These are phyloP conservation scores for Heterotilapia buettikoferi DNA, from an alignment of 2,113 vertebrate genomes.

Conservation along the genomic window DNA sequence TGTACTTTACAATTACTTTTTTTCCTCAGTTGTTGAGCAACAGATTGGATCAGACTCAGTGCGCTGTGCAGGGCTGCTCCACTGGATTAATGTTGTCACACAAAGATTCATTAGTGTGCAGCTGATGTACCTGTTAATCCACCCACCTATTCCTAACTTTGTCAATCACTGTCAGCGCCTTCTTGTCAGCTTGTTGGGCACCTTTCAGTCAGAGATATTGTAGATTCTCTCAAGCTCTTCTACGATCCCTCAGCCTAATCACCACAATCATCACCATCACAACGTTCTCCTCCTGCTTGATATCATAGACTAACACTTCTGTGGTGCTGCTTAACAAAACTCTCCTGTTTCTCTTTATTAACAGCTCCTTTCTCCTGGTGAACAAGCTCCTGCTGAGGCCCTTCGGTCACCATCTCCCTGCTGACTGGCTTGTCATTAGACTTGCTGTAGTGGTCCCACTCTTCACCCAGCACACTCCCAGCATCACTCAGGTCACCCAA, in stretches of 20 bases:
- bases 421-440: neutral
- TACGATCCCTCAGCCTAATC: neutral
- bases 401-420: neutral
- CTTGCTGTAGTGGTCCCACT: slow-evolving; percentile 22
- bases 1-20: neutral
- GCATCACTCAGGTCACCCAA: slow-evolving; percentile 70
- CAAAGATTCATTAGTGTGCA: slow-evolving; percentile 3
- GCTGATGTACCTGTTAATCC: neutral
- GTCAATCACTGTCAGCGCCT: neutral
- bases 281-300: neutral
- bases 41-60: neutral
- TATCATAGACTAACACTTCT: slow-evolving; percentile 76
- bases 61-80: neutral
- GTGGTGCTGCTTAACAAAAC: slow-evolving; percentile 70
- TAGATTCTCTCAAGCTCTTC: neutral
- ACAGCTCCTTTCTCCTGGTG: neutral
- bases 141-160: neutral
- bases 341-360: slow-evolving; percentile 43
- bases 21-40: neutral
- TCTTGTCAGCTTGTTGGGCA: neutral
- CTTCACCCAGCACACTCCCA: slow-evolving; percentile 44
- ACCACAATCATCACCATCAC: neutral
- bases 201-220: neutral
- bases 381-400: neutral
- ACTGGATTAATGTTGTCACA: neutral